A percentile compares a stretch with the other conserved stretches of the same genome.
Evolutionary conservation across 2,113 vertebrate species (phyloP).

Genomic region (Numenius arquata): DNA sequence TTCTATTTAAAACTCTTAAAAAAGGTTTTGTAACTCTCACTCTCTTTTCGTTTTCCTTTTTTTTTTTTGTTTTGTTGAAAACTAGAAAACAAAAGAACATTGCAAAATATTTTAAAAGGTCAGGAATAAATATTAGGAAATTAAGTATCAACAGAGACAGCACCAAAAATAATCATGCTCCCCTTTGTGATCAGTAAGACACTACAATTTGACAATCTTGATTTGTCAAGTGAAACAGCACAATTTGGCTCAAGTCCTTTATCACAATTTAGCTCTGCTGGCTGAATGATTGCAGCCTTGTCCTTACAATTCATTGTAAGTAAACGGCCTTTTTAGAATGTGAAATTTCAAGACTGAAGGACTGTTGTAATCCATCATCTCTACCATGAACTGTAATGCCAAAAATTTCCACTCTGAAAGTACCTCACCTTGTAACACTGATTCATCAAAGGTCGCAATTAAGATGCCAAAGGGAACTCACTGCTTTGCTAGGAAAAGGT

Average conservation of each 20-base stretch:
- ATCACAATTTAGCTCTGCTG: background rate
- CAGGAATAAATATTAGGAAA: background rate
- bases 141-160: background rate
- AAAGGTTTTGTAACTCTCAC: background rate
- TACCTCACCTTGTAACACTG: background rate
- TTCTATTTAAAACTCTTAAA: background rate
- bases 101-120: background rate
- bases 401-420: background rate
- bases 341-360: background rate
- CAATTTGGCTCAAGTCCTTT: background rate
- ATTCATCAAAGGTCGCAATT: background rate
- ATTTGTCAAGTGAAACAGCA: background rate
- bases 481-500: background rate
- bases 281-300: background rate
- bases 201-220: background rate
- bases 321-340: background rate
- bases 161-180: background rate
- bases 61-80: background rate
- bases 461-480: background rate
- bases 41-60: background rate
- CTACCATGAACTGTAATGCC: background rate
- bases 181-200: background rate
- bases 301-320: background rate
- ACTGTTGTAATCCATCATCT: background rate
- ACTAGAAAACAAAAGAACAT: background rate